These are phyloP conservation scores for Subanguina moxae DNA, from an alignment of 1,140 invertebrate genomes.

Conservation along the genomic window DNA sequence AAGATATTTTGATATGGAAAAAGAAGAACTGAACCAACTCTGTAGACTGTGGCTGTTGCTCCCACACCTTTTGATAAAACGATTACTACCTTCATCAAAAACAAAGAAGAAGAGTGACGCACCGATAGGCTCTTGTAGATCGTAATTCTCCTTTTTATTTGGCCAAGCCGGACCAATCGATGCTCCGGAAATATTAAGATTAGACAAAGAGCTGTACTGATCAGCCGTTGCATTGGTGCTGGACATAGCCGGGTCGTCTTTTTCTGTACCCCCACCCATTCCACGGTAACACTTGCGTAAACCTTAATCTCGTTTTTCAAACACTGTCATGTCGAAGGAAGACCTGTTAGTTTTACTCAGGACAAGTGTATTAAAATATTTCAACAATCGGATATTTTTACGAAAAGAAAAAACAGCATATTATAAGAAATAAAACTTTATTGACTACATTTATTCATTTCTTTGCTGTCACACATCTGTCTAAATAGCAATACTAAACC, in stretches of 20 bases:
- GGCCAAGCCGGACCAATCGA: constrained; percentile 40
- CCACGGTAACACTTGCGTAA: too few relatives aligned
- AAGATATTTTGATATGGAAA: neutral
- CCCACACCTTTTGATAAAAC: constrained; percentile 32
- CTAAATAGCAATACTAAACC: neutral
- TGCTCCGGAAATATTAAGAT: neutral
- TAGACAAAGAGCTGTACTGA: neutral
- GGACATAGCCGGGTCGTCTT: neutral
- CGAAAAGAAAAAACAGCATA: neutral
- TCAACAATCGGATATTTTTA: neutral
- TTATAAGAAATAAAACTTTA: neutral
- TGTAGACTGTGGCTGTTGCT: constrained; percentile 58
- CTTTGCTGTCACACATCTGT: neutral
- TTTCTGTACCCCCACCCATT: neutral
- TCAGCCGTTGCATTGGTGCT: neutral
- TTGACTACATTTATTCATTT: neutral
- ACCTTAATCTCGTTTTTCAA: too few relatives aligned
- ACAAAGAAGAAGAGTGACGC: too few relatives aligned
- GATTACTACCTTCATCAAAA: too few relatives aligned
- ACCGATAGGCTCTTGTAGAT: constrained; percentile 52
- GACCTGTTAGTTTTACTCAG: too few relatives aligned
- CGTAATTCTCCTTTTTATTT: constrained; percentile 48
- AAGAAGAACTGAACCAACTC: constrained; percentile 28
- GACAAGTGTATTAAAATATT: too few relatives aligned
- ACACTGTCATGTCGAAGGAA: too few relatives aligned